Evolutionary conservation across 2,888 invertebrate species (phyloP).

Genomic region (Cheilosia soror): DNA sequence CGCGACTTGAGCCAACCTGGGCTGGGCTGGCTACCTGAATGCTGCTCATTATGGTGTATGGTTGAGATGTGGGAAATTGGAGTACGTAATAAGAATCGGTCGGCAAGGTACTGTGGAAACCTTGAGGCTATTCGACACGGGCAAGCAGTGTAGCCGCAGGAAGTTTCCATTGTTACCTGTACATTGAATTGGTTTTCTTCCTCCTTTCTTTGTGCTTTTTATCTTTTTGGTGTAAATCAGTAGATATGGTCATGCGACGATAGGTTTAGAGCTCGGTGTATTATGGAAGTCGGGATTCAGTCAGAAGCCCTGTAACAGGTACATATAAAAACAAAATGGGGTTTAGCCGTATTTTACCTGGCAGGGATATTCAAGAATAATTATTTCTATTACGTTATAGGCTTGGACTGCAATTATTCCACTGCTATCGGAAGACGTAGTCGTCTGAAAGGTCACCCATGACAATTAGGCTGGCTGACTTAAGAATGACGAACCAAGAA

Average conservation of each 20-base stretch:
- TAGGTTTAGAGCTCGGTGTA: neutral
- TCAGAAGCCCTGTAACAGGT: neutral
- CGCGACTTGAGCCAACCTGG: slow-evolving; percentile 25
- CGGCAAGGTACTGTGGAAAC: slow-evolving; percentile 2
- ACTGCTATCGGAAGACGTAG: no score
- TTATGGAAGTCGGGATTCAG: slow-evolving; percentile 1
- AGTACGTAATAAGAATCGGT: slow-evolving; percentile 18
- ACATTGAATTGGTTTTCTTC: slow-evolving; percentile 14
- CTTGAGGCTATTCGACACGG: slow-evolving; percentile 24
- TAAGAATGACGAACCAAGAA: no score
- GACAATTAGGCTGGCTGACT: no score
- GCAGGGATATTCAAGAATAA: neutral
- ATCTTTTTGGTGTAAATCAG: slow-evolving; percentile 3
- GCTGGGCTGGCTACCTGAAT: slow-evolving; percentile 44
- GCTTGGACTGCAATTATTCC: no score
- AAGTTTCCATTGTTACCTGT: slow-evolving; percentile 32
- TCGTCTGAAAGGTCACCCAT: no score
- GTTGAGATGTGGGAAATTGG: slow-evolving; percentile 20
- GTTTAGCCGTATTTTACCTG: neutral
- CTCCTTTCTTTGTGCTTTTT: slow-evolving; percentile 15
- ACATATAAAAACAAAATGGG: neutral
- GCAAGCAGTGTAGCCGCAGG: slow-evolving; percentile 42
- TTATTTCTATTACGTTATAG: no score
- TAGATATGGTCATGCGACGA: slow-evolving; percentile 12
- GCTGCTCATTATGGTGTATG: slow-evolving; percentile 16